Evolutionary conservation across 2,113 vertebrate genomes (phyloP).

Genomic region (Rhabdornis inornatus): DNA sequence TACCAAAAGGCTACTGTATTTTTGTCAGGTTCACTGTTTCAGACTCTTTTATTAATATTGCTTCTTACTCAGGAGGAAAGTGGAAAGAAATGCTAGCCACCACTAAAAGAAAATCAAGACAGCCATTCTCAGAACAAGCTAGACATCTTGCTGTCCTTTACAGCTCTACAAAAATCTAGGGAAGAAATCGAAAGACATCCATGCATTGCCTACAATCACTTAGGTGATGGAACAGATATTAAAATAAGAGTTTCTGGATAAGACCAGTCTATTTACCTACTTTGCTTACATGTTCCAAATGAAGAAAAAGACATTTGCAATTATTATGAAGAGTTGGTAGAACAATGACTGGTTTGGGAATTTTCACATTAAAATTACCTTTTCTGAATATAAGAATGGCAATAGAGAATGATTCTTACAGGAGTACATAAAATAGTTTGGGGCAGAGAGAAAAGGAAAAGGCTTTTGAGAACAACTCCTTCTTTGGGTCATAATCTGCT

Average conservation of each 20-base stretch:
- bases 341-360: background rate
- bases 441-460: background rate
- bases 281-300: background rate
- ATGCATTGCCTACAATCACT: background rate
- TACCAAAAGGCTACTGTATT: background rate
- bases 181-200: background rate
- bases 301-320: background rate
- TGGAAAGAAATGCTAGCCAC: background rate
- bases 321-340: background rate
- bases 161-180: background rate
- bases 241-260: background rate
- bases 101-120: background rate
- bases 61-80: background rate
- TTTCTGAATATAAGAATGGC: background rate
- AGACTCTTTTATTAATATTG: background rate
- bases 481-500: background rate
- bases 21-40: background rate
- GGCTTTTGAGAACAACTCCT: background rate
- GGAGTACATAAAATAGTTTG: background rate
- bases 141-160: background rate
- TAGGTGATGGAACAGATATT: background rate
- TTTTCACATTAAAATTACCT: background rate
- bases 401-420: background rate
- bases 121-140: background rate
- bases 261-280: background rate